Percentiles rank a stretch among this genome's conserved stretches.
phyloP scores from a whole-genome alignment of 2,888 invertebrate genomes.

The Serripes groenlandicus region DNA sequence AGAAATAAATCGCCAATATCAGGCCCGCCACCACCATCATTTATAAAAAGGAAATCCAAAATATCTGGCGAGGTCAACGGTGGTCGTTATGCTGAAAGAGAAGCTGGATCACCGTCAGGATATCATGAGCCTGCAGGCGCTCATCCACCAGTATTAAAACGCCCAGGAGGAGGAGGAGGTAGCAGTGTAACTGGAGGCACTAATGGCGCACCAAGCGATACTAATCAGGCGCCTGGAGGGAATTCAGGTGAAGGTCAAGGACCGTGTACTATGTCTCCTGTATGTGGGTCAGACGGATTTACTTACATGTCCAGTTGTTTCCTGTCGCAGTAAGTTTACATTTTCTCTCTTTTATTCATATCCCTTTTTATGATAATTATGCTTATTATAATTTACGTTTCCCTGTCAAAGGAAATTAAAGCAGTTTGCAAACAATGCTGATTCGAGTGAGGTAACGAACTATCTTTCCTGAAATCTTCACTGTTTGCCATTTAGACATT shows the following conservation, averaged over 20 bases:
- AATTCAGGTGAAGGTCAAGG: slow-evolving; percentile 24
- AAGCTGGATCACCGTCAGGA: background rate
- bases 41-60: background rate
- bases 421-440: no score
- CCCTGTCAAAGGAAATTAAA: no score
- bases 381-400: no score
- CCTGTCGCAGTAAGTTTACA: slow-evolving; percentile 60
- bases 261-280: slow-evolving; percentile 54
- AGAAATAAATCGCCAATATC: background rate
- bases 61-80: background rate
- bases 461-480: no score
- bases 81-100: background rate
- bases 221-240: background rate
- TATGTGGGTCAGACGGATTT: slow-evolving; percentile 67
- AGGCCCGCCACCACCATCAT: no score
- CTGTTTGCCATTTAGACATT: no score
- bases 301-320: slow-evolving; percentile 67
- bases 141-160: slow-evolving; percentile 9
- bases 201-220: background rate
- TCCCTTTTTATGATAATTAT: no score
- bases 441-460: no score
- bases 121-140: background rate
- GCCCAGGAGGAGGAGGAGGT: background rate
- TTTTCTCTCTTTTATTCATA: background rate
- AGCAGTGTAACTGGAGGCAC: background rate